phyloP scores from a whole-genome alignment of 1,140 invertebrate species.

The Formica selysi region DNA sequence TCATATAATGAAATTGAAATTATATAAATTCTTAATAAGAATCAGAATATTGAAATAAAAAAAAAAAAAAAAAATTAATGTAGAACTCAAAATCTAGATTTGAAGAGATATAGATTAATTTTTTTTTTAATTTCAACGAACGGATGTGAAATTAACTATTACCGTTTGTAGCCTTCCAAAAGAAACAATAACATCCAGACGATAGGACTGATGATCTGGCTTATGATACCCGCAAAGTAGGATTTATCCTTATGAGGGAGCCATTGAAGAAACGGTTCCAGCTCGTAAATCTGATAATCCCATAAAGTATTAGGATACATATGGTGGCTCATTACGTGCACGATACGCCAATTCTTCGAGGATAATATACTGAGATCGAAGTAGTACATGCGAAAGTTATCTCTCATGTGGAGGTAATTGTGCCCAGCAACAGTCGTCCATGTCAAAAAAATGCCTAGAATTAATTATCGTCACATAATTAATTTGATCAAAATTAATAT shows the following conservation, averaged over 20 bases:
- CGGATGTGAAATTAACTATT: neutral
- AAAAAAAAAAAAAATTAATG: neutral
- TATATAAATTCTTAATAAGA: neutral
- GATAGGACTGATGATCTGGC: conserved; percentile 86
- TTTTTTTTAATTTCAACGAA: neutral
- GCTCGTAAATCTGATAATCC: conserved; percentile 91
- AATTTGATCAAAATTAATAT: neutral
- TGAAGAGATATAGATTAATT: neutral
- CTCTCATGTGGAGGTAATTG: conserved; percentile 93
- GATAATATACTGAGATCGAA: conserved; percentile 90
- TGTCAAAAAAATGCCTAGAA: conserved; percentile 87
- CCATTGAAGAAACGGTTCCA: conserved; percentile 92
- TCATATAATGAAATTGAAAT: too few relatives aligned
- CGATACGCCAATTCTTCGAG: conserved; percentile 92
- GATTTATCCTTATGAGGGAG: conserved; percentile 87
- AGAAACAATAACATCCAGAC: conserved; percentile 85
- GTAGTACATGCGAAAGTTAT: conserved; percentile 94
- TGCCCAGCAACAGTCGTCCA: conserved; percentile 89
- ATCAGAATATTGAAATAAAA: conserved; percentile 7
- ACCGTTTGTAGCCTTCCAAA: conserved; percentile 86
- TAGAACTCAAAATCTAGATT: neutral
- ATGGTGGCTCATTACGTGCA: conserved; percentile 93
- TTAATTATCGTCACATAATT: neutral
- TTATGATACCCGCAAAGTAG: conserved; percentile 82
- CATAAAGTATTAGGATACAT: conserved; percentile 92